Conservation (phyloP, 2,888 invertebrate genomes). For the Ferrisia virgata region DNA sequence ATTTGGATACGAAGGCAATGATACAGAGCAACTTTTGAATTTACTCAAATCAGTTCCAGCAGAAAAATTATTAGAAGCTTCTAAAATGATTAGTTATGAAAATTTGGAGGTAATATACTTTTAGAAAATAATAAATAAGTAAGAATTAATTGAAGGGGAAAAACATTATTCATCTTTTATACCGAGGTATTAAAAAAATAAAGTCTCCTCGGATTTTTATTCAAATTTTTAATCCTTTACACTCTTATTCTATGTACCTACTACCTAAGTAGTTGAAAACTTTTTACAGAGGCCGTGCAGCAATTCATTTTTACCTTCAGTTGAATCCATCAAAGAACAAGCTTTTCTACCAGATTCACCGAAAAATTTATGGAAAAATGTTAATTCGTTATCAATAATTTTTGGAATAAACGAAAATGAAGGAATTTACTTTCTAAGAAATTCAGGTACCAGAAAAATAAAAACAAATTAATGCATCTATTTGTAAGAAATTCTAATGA, state of each 20-base stretch:
- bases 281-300: background rate
- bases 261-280: background rate
- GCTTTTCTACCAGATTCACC: background rate
- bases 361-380: constrained; percentile 2
- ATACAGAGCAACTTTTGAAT: background rate
- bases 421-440: background rate
- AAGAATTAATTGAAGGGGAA: too few relatives aligned
- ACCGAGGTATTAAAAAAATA: too few relatives aligned
- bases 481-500: too few relatives aligned
- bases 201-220: too few relatives aligned
- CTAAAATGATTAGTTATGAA: background rate
- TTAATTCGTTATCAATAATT: background rate
- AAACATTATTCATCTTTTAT: too few relatives aligned
- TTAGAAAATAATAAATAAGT: too few relatives aligned
- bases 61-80: background rate
- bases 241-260: too few relatives aligned
- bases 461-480: background rate
- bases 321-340: background rate
- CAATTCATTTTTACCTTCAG: background rate
- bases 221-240: too few relatives aligned
- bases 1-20: background rate
- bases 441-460: background rate
- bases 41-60: background rate
- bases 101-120: background rate
- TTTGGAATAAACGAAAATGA: background rate